These are phyloP conservation scores for Colaptes auratus DNA, from an alignment of 2,113 vertebrate genomes.

Conservation along the genomic window DNA sequence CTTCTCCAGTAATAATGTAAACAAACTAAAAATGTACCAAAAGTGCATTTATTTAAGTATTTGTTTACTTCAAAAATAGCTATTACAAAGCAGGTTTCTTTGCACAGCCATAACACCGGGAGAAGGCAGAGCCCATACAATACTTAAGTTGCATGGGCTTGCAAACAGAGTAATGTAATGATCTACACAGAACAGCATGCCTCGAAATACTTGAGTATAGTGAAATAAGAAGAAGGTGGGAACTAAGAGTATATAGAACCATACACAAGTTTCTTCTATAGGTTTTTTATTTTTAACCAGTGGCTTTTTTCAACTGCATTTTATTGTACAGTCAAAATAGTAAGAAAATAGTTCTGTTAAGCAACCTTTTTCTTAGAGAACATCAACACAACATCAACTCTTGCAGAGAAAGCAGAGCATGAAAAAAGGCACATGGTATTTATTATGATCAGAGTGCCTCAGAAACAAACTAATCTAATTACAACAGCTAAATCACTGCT, in stretches of 20 bases:
- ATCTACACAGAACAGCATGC: not conserved
- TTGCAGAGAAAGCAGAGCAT: not conserved
- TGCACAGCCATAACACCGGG: not conserved
- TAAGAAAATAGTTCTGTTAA: not conserved
- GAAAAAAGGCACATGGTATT: not conserved
- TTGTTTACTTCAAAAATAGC: not conserved
- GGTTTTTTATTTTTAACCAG: not conserved
- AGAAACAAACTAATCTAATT: not conserved
- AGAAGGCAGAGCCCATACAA: not conserved
- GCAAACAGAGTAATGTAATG: not conserved
- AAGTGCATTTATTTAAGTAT: not conserved
- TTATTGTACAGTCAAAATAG: not conserved
- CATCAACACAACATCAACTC: not conserved
- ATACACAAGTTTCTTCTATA: not conserved
- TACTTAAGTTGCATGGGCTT: not conserved
- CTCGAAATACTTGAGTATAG: not conserved
- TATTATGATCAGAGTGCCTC: not conserved
- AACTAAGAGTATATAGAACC: not conserved
- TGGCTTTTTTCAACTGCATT: not conserved
- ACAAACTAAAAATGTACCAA: not conserved
- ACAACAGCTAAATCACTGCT: not conserved
- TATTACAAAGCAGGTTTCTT: not conserved
- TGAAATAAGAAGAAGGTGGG: not conserved
- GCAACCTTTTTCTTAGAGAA: not conserved
- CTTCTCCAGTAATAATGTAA: not conserved